These are phyloP conservation scores for Saccostrea echinata DNA, from an alignment of 1,140 invertebrate species.

Conservation along the genomic window DNA sequence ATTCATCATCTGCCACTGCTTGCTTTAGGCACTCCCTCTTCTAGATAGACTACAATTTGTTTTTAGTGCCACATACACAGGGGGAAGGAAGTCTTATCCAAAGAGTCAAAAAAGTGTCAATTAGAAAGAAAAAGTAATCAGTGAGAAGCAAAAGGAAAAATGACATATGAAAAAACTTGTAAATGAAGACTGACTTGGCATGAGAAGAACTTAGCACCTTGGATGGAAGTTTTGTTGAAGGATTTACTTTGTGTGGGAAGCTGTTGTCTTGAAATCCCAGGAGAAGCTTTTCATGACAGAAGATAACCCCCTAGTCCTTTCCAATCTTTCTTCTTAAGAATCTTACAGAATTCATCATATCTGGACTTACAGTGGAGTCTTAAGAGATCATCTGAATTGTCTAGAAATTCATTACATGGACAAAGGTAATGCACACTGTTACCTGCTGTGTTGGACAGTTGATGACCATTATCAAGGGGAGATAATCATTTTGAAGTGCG, in stretches of 20 bases:
- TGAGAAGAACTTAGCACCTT: not conserved
- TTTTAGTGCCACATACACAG: not conserved
- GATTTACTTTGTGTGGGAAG: not conserved
- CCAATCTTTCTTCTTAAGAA: not conserved
- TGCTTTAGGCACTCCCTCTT: not conserved
- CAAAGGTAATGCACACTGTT: not conserved
- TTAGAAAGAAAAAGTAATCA: not conserved
- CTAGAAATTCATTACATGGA: not conserved
- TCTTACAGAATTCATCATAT: not conserved
- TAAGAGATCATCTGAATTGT: not conserved
- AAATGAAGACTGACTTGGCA: not conserved
- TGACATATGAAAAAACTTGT: not conserved
- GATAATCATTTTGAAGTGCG: conserved; percentile 3
- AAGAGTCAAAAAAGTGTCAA: not conserved
- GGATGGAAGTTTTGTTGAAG: not conserved
- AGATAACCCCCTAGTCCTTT: not conserved
- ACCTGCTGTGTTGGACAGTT: not conserved
- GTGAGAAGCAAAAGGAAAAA: not conserved
- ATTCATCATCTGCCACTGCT: conserved; percentile 33
- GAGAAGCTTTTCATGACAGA: not conserved
- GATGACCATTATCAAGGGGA: not conserved
- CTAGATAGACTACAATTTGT: conserved; percentile 13
- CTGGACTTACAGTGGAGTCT: not conserved
- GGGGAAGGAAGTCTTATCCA: not conserved
- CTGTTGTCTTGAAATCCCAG: not conserved